A percentile compares a stretch with the other conserved stretches of the same genome.
Evolutionary conservation across 2,113 vertebrate species (phyloP).

Genomic region (Chaenogobius annularis): DNA sequence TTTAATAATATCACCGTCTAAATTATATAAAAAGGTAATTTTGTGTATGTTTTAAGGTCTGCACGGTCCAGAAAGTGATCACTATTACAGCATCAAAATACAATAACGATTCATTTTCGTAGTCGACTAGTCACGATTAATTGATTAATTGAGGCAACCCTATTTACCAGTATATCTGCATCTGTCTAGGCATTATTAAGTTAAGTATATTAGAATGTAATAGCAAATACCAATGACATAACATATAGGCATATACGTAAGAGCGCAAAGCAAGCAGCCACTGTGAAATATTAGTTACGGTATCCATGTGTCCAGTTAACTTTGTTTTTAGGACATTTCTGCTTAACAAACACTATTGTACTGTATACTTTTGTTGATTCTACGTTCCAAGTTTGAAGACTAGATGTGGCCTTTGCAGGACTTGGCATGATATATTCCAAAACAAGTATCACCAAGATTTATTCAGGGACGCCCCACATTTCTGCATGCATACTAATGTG

Average conservation of each 20-base stretch:
- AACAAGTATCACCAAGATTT: slow-evolving; percentile 32
- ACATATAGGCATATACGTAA: background rate
- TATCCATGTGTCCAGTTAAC: slow-evolving; percentile 26
- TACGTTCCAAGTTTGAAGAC: slow-evolving; percentile 1
- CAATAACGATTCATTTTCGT: too few relatives aligned
- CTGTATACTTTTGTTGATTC: background rate
- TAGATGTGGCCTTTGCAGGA: slow-evolving; percentile 24
- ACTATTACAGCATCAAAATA: too few relatives aligned
- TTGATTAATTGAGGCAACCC: too few relatives aligned
- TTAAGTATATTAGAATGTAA: background rate
- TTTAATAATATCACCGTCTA: too few relatives aligned
- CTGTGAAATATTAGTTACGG: background rate
- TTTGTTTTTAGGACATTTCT: slow-evolving; percentile 29
- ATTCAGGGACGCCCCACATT: slow-evolving; percentile 54
- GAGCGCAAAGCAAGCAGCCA: too few relatives aligned
- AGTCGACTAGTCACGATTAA: too few relatives aligned
- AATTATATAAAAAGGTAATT: too few relatives aligned
- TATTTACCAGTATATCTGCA: too few relatives aligned
- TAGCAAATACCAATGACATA: background rate
- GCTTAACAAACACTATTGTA: slow-evolving; percentile 22
- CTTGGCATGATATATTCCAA: slow-evolving; percentile 19
- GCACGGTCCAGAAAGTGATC: too few relatives aligned
- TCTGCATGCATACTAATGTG: slow-evolving; percentile 39
- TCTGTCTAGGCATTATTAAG: too few relatives aligned
- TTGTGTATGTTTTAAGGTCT: too few relatives aligned